Conservation (phyloP, 2,113 vertebrate species). For the Lontra canadensis region DNA sequence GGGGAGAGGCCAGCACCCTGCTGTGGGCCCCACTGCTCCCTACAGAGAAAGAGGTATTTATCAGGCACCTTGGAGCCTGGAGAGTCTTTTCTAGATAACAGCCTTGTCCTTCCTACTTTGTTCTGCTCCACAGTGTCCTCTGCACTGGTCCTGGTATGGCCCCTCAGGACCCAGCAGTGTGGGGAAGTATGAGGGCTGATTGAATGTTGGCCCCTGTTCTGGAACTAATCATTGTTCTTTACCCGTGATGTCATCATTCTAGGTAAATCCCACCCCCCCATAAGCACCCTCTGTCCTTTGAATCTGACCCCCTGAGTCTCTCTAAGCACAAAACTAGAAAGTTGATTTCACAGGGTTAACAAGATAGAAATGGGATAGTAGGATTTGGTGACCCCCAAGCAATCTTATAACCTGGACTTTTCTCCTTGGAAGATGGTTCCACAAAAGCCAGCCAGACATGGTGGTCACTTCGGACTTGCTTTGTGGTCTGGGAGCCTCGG, state of each 20-base stretch:
- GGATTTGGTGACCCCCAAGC: too few relatives aligned
- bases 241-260: background rate
- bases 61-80: background rate
- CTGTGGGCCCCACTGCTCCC: background rate
- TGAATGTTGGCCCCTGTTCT: fast-evolving
- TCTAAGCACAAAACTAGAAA: background rate
- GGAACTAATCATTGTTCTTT: background rate
- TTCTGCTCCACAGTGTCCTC: too few relatives aligned
- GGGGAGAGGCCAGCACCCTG: background rate
- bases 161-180: background rate
- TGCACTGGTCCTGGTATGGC: fast-evolving
- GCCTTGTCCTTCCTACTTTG: fast-evolving
- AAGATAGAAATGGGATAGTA: background rate
- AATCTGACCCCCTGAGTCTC: background rate
- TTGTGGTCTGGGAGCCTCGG: fast-evolving
- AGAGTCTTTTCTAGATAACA: background rate
- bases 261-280: background rate
- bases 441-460: fast-evolving
- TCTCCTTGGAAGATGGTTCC: background rate
- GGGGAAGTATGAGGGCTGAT: fast-evolving
- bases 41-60: fast-evolving
- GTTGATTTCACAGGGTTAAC: fast-evolving
- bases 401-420: background rate
- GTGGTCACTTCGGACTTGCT: fast-evolving
- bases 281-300: background rate